phyloP scores from a whole-genome alignment of 2,113 vertebrate genomes.

The Takifugu flavidus region DNA sequence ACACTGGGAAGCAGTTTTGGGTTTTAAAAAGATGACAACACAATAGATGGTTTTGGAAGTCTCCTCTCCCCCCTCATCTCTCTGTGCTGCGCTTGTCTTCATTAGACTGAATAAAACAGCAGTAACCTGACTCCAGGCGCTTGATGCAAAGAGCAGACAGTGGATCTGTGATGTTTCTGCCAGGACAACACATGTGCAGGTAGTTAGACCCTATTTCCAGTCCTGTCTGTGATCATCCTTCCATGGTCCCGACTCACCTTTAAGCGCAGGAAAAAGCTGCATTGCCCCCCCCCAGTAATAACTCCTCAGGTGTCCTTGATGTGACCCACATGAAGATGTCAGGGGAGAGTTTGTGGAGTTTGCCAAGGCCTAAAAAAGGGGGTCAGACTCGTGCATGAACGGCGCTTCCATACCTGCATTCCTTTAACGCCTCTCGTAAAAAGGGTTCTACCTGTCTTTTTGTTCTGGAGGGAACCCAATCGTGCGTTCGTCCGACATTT shows the following conservation, averaged over 20 bases:
- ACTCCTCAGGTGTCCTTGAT: constrained; percentile 48
- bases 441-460: constrained; percentile 19
- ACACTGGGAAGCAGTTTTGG: not conserved
- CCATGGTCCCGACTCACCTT: constrained; percentile 43
- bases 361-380: constrained; percentile 16
- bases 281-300: constrained; percentile 29
- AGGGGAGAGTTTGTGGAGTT: constrained; percentile 36
- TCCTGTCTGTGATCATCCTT: constrained; percentile 29
- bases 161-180: constrained; percentile 31
- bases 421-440: constrained; percentile 31
- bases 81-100: constrained; percentile 5
- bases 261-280: constrained; percentile 22
- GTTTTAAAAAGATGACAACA: not conserved
- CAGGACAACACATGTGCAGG: constrained; percentile 52
- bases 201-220: constrained; percentile 53
- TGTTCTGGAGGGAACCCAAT: constrained; percentile 16
- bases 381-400: constrained; percentile 48
- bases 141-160: constrained; percentile 32
- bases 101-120: constrained; percentile 30
- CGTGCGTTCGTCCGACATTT: constrained; percentile 6
- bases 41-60: constrained; percentile 19
- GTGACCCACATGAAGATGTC: constrained; percentile 57
- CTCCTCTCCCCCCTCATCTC: not conserved
- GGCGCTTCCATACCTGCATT: constrained; percentile 47
- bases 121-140: constrained; percentile 24